Base-by-base conservation (phyloP, 2,113 vertebrate species). In the Gila orcuttii region DNA sequence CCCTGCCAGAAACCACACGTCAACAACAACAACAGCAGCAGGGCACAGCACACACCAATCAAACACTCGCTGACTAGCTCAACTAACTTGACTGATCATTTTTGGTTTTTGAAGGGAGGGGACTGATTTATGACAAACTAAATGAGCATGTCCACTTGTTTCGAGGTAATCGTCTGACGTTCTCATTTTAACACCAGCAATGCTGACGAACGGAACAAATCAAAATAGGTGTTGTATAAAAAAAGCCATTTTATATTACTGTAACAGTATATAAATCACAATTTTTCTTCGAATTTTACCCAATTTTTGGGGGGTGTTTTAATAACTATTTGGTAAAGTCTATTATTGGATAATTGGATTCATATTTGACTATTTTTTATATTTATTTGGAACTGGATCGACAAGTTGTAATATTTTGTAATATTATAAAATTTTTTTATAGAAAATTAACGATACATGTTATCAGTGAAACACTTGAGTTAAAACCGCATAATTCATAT, bases 1-100 rank as follows among this genome's bases (percentile, higher is more conserved):
- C 95, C 97, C 97, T 97, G 96, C 93, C 94, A 94, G 88, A 89
- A 84, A 89, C 84, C 83, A 83, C 69, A 86, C 81, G 75, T 68
- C 85, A 88, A 88, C 83, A 87, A 87, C 81, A 96, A 95, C 94
- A 96, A 93, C 94, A 96, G 94, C 95, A 95, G 96, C 95, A 94
- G 84, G 94, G 92, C 93, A 92, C 93, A 90, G 36, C 80, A 82
- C 64, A 84, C 82, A 84, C 68, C 68, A 83, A 79, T 81, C 80
- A 78, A 74, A 81, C 57, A 76, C 39, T 64, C 19, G 17, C 79
- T 80, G 33, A 42, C 59, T 23, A 23, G 25, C 39, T 81, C 60
- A 50, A 50, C 60, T 36, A 28, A 55, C 25, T 21, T 64, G 64
- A n/a, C 19, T 28, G 59, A 64, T 42, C 52, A 13, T 25, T 62